These are phyloP conservation scores for Poecilia latipinna DNA, from an alignment of 2,113 vertebrate species.

Conservation along the genomic window DNA sequence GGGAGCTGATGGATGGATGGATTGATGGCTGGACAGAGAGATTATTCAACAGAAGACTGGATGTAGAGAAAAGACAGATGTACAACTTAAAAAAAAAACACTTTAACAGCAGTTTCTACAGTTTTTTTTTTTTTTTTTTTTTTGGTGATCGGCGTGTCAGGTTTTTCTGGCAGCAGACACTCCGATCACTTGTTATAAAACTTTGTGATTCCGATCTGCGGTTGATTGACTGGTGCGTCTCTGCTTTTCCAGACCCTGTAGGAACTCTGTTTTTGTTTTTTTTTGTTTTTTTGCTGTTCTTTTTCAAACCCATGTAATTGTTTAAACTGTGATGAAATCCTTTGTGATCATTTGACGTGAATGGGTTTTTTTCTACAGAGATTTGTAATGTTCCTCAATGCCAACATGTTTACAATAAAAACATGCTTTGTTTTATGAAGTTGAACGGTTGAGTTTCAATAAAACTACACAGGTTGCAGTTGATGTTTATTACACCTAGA, in stretches of 20 bases:
- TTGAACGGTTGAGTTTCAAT: background rate
- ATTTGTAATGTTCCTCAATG: background rate
- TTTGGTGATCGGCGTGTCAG: too few species aligned
- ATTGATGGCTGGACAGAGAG: background rate
- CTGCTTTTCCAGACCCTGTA: background rate
- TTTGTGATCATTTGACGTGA: background rate
- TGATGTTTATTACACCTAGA: background rate
- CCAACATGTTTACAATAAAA: background rate
- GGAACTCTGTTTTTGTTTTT: background rate
- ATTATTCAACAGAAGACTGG: background rate
- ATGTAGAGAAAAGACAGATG: too few species aligned
- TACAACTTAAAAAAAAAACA: too few species aligned
- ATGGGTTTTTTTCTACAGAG: constrained; percentile 1
- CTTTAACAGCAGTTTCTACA: too few species aligned
- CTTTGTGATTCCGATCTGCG: background rate
- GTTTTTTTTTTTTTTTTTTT: background rate
- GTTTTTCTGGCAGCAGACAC: too few species aligned
- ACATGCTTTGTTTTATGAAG: background rate
- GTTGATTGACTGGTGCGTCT: background rate
- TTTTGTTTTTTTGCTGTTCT: background rate
- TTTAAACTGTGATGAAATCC: constrained; percentile 7
- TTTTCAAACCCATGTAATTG: background rate
- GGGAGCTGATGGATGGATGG: too few species aligned
- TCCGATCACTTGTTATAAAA: too few species aligned
- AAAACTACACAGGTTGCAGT: background rate